Conservation (phyloP, 2,888 invertebrate species). For the Meteorus cinctellus region DNA sequence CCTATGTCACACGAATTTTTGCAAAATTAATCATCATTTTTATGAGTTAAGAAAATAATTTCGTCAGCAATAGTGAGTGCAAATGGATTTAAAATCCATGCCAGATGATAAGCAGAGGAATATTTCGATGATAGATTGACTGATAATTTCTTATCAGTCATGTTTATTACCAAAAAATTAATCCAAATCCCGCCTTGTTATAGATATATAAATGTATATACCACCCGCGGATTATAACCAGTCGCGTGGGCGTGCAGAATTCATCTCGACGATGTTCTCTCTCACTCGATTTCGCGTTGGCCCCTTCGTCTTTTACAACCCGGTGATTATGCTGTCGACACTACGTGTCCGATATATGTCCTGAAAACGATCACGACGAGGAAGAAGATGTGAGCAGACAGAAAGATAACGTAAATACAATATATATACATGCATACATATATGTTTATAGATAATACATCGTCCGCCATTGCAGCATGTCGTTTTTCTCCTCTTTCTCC, state of each 20-base stretch:
- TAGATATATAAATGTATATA: not conserved
- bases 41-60: no score
- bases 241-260: slow-evolving; percentile 55
- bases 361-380: not conserved
- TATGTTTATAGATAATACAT: not conserved
- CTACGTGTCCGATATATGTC: slow-evolving; percentile 45
- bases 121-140: not conserved
- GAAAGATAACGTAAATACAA: slow-evolving; percentile 21
- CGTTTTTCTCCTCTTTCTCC: not conserved
- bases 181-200: not conserved
- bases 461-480: slow-evolving; percentile 52
- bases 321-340: slow-evolving; percentile 69
- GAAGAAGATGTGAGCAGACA: slow-evolving; percentile 27
- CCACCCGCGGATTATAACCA: slow-evolving; percentile 27
- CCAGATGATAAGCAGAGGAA: no score
- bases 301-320: slow-evolving; percentile 49
- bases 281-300: slow-evolving; percentile 11
- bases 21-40: no score
- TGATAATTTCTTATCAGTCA: slow-evolving; percentile 27
- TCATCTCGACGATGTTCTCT: slow-evolving; percentile 19
- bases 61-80: no score
- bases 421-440: not conserved
- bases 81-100: no score
- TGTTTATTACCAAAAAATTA: slow-evolving; percentile 6
- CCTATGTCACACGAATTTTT: not conserved